Evolutionary conservation across 2,113 vertebrate genomes (phyloP).

Genomic region (Halichoeres trimaculatus): DNA sequence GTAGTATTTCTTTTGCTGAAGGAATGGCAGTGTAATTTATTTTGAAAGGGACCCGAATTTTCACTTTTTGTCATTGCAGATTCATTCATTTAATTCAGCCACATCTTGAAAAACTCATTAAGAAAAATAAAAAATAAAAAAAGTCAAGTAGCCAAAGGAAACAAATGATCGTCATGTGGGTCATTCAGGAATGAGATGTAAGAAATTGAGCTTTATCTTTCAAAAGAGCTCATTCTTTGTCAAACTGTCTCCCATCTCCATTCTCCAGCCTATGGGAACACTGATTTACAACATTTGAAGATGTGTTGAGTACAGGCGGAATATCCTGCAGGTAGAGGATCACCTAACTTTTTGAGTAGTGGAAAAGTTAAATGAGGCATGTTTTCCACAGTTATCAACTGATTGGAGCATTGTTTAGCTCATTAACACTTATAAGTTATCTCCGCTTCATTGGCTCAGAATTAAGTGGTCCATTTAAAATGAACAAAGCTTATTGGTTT

Average conservation of each 20-base stretch:
- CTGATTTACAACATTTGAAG: not conserved
- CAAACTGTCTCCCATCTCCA: not conserved
- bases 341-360: not conserved
- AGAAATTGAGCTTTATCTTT: not conserved
- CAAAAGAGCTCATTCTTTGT: not conserved
- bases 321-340: not conserved
- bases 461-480: not conserved
- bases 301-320: not conserved
- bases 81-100: not conserved
- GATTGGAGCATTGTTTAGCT: not conserved
- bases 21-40: too few species aligned
- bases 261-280: too few species aligned
- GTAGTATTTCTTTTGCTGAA: not conserved
- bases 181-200: not conserved
- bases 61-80: not conserved
- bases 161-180: not conserved
- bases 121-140: not conserved
- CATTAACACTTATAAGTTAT: not conserved
- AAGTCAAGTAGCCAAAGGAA: not conserved
- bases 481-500: not conserved
- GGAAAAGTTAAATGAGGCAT: not conserved
- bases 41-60: not conserved
- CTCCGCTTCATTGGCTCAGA: not conserved
- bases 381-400: not conserved
- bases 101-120: not conserved